These are phyloP conservation scores for Merodon equestris DNA, from an alignment of 2,888 invertebrate species.

Conservation along the genomic window DNA sequence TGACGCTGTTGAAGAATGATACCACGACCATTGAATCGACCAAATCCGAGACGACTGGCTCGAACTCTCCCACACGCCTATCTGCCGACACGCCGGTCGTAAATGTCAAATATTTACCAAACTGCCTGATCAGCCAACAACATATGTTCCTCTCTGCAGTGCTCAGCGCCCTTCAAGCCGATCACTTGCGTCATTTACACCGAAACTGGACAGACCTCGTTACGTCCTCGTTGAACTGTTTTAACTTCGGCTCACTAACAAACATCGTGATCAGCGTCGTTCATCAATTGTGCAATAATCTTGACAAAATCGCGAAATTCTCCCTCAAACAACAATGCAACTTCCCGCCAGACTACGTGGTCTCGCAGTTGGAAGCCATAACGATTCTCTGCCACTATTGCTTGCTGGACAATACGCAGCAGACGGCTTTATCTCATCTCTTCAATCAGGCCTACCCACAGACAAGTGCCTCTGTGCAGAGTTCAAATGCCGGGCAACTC, in stretches of 20 bases:
- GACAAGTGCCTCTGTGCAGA: slow-evolving; percentile 80
- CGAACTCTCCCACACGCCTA: slow-evolving; percentile 75
- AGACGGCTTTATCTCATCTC: slow-evolving; percentile 80
- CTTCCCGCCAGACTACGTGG: slow-evolving; percentile 87
- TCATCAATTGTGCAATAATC: slow-evolving; percentile 85
- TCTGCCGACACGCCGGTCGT: slow-evolving; percentile 71
- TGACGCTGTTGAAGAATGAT: slow-evolving; percentile 81
- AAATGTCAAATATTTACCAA: slow-evolving; percentile 82
- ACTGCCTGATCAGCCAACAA: slow-evolving; percentile 86
- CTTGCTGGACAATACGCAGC: slow-evolving; percentile 83
- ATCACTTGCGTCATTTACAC: slow-evolving; percentile 86
- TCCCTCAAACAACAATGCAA: slow-evolving; percentile 74
- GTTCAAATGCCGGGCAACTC: slow-evolving; percentile 85
- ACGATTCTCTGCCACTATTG: slow-evolving; percentile 90
- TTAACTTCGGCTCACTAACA: slow-evolving; percentile 85
- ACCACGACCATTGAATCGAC: slow-evolving; percentile 70
- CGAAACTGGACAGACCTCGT: slow-evolving; percentile 91
- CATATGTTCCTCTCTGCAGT: slow-evolving; percentile 90
- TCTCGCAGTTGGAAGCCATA: slow-evolving; percentile 87
- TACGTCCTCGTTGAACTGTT: slow-evolving; percentile 88
- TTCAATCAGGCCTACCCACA: slow-evolving; percentile 81
- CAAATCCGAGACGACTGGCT: slow-evolving; percentile 73
- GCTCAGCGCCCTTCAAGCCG: slow-evolving; percentile 86
- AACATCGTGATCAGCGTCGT: slow-evolving; percentile 88
- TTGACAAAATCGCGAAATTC: slow-evolving; percentile 82